These are phyloP conservation scores for Drosophila aldrichi DNA, from an alignment of 2,888 invertebrate genomes.

Conservation along the genomic window DNA sequence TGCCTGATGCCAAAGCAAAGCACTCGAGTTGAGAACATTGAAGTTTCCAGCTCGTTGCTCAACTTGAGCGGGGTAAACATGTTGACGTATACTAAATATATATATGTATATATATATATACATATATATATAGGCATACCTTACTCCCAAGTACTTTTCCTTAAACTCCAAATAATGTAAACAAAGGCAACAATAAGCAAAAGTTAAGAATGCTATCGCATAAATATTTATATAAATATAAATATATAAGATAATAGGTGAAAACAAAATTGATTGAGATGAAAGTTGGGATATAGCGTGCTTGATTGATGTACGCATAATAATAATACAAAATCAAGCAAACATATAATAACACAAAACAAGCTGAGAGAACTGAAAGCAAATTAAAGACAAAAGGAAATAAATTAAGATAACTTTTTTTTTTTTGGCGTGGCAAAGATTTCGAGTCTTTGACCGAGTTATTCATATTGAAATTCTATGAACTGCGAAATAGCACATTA, in stretches of 20 bases:
- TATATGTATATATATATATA: background rate
- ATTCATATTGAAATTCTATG: slow-evolving; percentile 20
- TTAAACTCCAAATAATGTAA: background rate
- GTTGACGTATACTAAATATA: background rate
- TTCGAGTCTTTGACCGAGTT: background rate
- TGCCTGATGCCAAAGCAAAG: slow-evolving; percentile 18
- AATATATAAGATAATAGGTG: slow-evolving; percentile 6
- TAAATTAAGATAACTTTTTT: background rate
- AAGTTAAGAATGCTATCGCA: slow-evolving; percentile 4
- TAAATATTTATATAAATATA: slow-evolving; percentile 7
- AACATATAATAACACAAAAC: slow-evolving; percentile 12
- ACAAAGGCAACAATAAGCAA: background rate
- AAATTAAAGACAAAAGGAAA: slow-evolving; percentile 8
- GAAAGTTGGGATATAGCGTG: slow-evolving; percentile 31
- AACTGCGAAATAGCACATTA: background rate
- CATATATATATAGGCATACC: background rate
- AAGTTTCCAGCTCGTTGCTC: slow-evolving; percentile 33
- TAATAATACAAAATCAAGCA: background rate
- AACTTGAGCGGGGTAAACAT: slow-evolving; percentile 13
- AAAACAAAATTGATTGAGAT: slow-evolving; percentile 24
- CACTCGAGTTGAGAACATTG: slow-evolving; percentile 22
- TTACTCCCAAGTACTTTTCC: background rate
- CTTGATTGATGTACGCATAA: slow-evolving; percentile 20
- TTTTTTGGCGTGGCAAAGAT: slow-evolving; percentile 8
- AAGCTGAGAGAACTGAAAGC: slow-evolving; percentile 20